Base-by-base conservation (phyloP, 2,888 invertebrate species). In the Acholoe squamosa region DNA sequence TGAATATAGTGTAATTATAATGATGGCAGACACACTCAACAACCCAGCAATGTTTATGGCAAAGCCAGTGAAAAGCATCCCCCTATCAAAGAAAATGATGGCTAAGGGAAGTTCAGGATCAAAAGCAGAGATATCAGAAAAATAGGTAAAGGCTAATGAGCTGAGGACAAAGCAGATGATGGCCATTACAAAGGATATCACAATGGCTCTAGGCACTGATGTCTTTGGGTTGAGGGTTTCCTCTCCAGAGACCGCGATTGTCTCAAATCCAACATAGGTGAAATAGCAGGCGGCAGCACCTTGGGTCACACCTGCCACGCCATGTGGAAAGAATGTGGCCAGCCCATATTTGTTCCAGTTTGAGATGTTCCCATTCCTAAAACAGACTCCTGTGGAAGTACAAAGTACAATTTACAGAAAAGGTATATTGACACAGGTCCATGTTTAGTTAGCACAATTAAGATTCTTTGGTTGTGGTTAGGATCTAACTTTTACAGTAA, bases 241-340 rank as follows among this genome's bases (percentile, higher is more conserved):
- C 52, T 84, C 84, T n/a, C 84, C 54, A 10, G 84, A n/a, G 3
- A 84, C 52, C 10, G 84, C 51, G 28, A 84, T 84, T 3, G 22
- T 7, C 28, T 84, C 84, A n/a, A 84, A 84, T 1, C 84, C 84
- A 14, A 52, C 51, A n/a, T 84, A 84, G 43, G 84, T 51, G 54
- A 84, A 84, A n/a, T 84, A 84, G 28, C 84, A 84, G 5, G 28
- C 52, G 5, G 52, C 51, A 22, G 25, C 84, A 25, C 84, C 84
- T 16, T 43, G 5, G 52, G 51, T 25, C 54, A 84, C 54, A 10
- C 84, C 84, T 12, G 51, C 52, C 3, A 52, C n/a, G 5, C 84
- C 84, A 25, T 84, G 28, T 25, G 84, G 84, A 52, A 84, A 84
- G 28, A 84, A 84, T 1, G 51, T 84, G 12, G 43, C 25, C 25